phyloP scores from a whole-genome alignment of 2,797 vertebrate species.

The Discoglossus pictus region DNA sequence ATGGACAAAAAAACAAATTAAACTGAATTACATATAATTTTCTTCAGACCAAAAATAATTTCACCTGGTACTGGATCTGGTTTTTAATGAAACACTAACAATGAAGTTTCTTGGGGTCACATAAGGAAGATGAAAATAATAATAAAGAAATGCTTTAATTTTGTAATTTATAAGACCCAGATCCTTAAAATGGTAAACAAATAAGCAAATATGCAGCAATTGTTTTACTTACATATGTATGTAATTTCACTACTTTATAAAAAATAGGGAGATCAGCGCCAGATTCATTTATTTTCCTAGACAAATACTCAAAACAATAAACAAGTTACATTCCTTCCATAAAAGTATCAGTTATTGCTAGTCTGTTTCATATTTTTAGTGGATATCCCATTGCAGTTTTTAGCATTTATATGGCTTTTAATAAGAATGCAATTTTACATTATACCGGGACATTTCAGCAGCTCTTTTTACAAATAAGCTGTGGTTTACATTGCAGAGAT shows the following conservation, averaged over 20 bases:
- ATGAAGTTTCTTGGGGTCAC: too few species aligned
- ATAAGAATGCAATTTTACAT: too few species aligned
- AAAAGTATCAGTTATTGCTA: neutral
- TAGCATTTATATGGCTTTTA: too few species aligned
- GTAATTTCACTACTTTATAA: constrained; percentile 10
- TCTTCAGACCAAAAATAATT: neutral
- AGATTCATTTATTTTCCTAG: constrained; percentile 15
- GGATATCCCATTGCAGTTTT: too few species aligned
- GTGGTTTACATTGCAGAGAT: too few species aligned
- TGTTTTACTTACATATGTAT: constrained; percentile 8
- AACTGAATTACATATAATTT: constrained; percentile 6
- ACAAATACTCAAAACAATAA: neutral
- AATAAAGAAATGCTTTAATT: neutral
- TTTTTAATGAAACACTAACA: too few species aligned
- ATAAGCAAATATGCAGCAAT: neutral
- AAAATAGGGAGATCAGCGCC: constrained; percentile 3
- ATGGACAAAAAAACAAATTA: constrained; percentile 13
- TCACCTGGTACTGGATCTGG: constrained; percentile 12
- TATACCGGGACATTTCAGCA: too few species aligned
- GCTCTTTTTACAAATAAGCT: too few species aligned
- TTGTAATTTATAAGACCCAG: neutral
- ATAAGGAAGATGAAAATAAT: neutral
- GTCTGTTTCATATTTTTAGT: constrained; percentile 6
- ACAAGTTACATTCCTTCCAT: constrained; percentile 7
- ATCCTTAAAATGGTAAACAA: neutral